phyloP scores from a whole-genome alignment of 2,113 vertebrate species.

The human region DNA sequence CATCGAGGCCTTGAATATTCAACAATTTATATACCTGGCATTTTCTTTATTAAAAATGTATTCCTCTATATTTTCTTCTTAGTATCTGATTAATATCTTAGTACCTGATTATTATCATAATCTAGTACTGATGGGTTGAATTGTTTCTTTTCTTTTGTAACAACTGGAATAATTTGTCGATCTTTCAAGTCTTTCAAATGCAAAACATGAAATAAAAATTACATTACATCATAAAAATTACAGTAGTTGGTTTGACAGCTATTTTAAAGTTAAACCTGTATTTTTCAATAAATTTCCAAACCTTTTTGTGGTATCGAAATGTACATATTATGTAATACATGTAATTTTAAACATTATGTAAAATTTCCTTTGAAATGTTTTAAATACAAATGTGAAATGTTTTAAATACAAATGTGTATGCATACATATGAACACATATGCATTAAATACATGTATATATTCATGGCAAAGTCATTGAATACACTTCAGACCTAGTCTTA shows the following conservation, averaged over 20 bases:
- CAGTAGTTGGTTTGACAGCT: neutral
- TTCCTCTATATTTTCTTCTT: neutral
- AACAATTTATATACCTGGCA: slow-evolving; percentile 1
- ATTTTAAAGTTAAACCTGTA: slow-evolving; percentile 17
- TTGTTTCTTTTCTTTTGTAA: neutral
- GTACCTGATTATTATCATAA: neutral
- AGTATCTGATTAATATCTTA: neutral
- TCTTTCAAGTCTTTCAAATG: neutral
- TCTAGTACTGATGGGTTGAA: neutral
- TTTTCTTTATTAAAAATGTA: slow-evolving; percentile 40
- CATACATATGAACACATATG: neutral
- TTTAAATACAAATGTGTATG: neutral
- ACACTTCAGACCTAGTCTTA: neutral
- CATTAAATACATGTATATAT: neutral
- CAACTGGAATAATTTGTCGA: slow-evolving; percentile 26
- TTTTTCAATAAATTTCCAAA: neutral
- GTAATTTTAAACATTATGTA: neutral
- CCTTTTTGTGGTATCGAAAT: neutral
- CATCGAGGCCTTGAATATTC: neutral
- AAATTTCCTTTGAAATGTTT: neutral
- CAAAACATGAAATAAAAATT: slow-evolving; percentile 29
- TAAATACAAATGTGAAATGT: neutral
- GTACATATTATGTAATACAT: too few species aligned
- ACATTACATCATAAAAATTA: slow-evolving; percentile 25
- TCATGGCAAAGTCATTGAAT: neutral